These are phyloP conservation scores for Gryllus longicercus DNA, from an alignment of 2,888 invertebrate species.

Conservation along the genomic window DNA sequence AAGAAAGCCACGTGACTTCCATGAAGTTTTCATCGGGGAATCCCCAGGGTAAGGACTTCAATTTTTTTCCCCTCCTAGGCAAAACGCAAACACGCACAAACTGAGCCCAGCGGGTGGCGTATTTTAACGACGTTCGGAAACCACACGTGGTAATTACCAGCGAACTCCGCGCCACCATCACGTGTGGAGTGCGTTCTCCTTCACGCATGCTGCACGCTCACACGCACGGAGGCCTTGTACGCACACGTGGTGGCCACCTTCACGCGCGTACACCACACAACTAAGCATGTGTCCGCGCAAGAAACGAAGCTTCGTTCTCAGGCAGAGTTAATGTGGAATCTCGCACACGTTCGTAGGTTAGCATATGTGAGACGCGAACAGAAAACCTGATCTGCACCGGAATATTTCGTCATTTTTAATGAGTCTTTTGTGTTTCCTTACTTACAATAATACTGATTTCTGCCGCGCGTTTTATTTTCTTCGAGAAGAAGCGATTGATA, in stretches of 20 bases:
- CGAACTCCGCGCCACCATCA: background rate
- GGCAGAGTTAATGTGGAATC: no score
- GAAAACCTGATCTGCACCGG: no score
- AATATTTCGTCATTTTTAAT: no score
- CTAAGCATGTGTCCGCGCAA: background rate
- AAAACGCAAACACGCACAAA: background rate
- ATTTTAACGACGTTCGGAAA: background rate
- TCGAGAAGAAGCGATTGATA: no score
- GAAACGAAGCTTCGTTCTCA: background rate
- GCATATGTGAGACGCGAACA: no score
- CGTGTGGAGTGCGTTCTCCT: no score
- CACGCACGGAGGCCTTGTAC: background rate
- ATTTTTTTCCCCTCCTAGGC: background rate
- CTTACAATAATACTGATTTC: no score
- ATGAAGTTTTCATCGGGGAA: background rate
- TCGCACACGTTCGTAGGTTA: no score
- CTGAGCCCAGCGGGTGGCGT: background rate
- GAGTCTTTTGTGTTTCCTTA: no score
- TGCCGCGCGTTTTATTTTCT: no score
- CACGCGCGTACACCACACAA: background rate
- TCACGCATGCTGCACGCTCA: no score
- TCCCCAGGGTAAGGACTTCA: background rate
- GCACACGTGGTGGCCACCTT: background rate
- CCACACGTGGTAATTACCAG: conserved; percentile 11
- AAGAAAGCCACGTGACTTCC: no score